Conservation (phyloP, 2,113 vertebrate species). For the Sardina pilchardus region DNA sequence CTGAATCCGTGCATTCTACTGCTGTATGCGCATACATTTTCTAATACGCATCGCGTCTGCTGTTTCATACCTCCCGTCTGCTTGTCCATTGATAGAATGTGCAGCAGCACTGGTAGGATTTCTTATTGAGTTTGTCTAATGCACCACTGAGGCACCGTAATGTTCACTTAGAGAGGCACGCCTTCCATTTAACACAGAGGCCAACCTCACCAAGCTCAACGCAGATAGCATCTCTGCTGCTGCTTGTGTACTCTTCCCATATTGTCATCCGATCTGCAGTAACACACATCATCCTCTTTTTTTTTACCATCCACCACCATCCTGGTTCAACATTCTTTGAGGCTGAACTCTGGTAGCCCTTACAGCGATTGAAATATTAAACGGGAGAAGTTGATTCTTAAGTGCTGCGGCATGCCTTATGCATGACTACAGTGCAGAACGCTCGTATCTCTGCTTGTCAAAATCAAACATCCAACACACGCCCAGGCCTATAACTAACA, state of each 20-base stretch:
- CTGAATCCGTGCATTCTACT: neutral
- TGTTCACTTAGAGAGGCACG: neutral
- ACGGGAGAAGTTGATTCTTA: constrained; percentile 53
- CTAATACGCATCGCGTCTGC: too few species aligned
- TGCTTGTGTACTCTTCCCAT: too few species aligned
- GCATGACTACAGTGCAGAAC: constrained; percentile 55
- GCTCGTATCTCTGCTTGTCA: constrained; percentile 42
- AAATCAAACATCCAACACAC: constrained; percentile 37
- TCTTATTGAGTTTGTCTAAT: neutral
- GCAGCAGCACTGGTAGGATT: neutral
- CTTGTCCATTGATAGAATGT: neutral
- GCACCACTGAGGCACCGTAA: neutral
- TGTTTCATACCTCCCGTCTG: neutral
- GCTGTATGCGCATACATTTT: neutral
- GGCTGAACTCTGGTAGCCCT: neutral
- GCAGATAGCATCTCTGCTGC: too few species aligned
- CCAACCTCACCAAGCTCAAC: neutral
- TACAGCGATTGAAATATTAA: constrained; percentile 63
- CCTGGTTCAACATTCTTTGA: neutral
- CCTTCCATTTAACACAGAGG: neutral
- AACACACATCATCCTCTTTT: neutral
- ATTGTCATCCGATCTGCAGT: too few species aligned
- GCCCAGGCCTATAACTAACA: neutral
- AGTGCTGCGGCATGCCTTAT: constrained; percentile 68
- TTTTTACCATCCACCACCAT: neutral